These are phyloP conservation scores for Melanogrammus aeglefinus DNA, from an alignment of 2,797 vertebrate genomes.

Conservation along the genomic window DNA sequence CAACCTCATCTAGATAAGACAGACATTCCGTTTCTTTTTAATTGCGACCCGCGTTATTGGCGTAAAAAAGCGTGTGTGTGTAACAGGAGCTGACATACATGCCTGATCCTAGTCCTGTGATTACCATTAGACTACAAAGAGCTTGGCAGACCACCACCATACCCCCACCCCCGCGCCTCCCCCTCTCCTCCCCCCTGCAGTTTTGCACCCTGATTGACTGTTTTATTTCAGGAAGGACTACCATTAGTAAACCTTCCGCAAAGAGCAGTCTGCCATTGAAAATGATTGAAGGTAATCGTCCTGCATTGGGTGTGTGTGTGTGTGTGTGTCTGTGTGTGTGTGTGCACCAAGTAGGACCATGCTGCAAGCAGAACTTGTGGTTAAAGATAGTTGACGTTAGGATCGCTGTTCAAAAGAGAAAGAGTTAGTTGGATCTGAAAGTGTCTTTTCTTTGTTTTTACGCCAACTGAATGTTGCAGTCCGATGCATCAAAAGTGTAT, in stretches of 20 bases:
- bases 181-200: background rate
- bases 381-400: too few species aligned
- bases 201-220: conserved; percentile 27
- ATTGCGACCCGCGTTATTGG: conserved; percentile 19
- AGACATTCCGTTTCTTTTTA: conserved; percentile 9
- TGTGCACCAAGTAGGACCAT: background rate
- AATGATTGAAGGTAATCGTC: conserved; percentile 25
- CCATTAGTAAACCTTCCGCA: conserved; percentile 20
- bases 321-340: conserved; percentile 3
- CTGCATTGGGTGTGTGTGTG: conserved; percentile 1
- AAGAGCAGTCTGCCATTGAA: conserved; percentile 11
- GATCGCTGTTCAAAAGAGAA: too few species aligned
- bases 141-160: background rate
- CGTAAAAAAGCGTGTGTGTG: conserved; percentile 13
- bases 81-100: conserved; percentile 26
- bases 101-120: conserved; percentile 21
- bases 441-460: too few species aligned
- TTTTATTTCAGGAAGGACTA: conserved; percentile 30
- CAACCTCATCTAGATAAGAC: too few species aligned
- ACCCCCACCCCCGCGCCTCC: background rate
- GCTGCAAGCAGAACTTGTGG: too few species aligned
- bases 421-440: too few species aligned
- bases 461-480: too few species aligned
- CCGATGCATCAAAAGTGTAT: background rate
- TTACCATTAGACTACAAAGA: conserved; percentile 24